Base-by-base conservation (phyloP, 1,140 invertebrate genomes). In the Thrips palmi region DNA sequence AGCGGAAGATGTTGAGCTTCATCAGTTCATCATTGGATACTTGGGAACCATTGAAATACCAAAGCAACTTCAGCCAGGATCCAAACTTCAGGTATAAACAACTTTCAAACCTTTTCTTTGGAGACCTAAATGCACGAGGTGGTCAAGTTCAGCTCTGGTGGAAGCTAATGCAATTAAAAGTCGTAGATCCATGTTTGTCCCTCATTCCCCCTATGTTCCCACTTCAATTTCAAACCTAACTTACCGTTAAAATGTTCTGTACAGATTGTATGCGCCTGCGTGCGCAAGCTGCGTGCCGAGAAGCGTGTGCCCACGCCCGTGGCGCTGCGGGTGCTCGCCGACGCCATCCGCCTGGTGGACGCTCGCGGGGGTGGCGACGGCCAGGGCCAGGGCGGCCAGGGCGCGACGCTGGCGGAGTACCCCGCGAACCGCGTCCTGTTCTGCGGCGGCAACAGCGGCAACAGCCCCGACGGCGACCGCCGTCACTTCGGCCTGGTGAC, bases 21-120 rank as follows among this genome's bases (percentile, higher is more conserved):
- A 80, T 18, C 75, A 86, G 38, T 82, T 82, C 48, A 71, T 94
- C 11, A 84, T 94, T 2, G 88, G 89, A 0, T 96, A 94, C 56
- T 64, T 94, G 32, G 89, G 91, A 3, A 92, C 88, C 1, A 91
- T 94, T 33, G 89, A 94, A 59, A 91, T 91, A 64, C 88, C 88
- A 0, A 78, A 81, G 54, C 80, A 88, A 50, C 60, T 81, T 27
- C 71, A 77, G 34, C 69, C 80, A 0, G 74, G 71, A 32, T 76
- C 75, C 5, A 74, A 79, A 51, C 64, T 80, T 29, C 73, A 76
- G 52, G 57, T 64, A 49, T 37, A 35, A 34, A 38, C 21, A 14
- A 39, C 15, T 19, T 4, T 15, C 10, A 6, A 18, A 5, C 28
- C 19, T 21, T 8, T 18, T 23, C 15, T 33, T 28, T 30, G n/a